A percentile compares a stretch with the other conserved stretches of the same genome.
Evolutionary conservation across 2,888 invertebrate species (phyloP).

Genomic region (Microctonus aethiopoides): DNA sequence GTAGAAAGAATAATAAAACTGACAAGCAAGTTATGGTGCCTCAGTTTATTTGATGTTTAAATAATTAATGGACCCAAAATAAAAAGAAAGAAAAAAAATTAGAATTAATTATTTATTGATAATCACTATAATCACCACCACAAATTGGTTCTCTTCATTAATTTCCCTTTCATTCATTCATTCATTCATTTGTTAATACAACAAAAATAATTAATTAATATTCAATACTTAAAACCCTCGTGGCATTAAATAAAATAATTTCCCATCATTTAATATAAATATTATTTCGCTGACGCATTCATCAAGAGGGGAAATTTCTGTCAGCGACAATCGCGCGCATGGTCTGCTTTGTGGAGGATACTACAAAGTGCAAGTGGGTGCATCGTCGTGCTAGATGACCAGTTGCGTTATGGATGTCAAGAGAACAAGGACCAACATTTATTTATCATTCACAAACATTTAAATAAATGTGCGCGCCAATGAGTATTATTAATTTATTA

Average conservation of each 20-base stretch:
- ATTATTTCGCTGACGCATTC: constrained; percentile 11
- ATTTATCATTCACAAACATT: neutral
- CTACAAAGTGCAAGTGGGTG: constrained; percentile 56
- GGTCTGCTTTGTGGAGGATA: constrained; percentile 21
- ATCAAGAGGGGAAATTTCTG: constrained; percentile 19
- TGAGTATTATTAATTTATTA: neutral
- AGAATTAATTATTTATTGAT: constrained; percentile 3
- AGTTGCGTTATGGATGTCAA: constrained; percentile 40
- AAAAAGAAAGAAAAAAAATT: neutral
- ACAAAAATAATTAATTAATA: no score
- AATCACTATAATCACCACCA: no score
- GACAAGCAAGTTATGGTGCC: neutral
- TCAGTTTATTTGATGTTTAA: neutral
- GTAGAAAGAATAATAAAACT: neutral
- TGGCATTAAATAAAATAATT: neutral
- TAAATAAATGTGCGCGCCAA: neutral
- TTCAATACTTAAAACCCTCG: no score
- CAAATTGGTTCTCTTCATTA: no score
- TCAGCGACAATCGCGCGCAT: constrained; percentile 5
- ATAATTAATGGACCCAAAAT: neutral
- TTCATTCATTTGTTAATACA: no score
- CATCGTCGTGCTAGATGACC: constrained; percentile 41
- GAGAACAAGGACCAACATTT: constrained; percentile 28
- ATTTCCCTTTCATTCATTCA: no score
- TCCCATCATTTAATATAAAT: neutral